A percentile compares a stretch with the other conserved stretches of the same genome.
Conservation (phyloP, 2,113 vertebrate species). For the Mesembrinibis cayennensis region DNA sequence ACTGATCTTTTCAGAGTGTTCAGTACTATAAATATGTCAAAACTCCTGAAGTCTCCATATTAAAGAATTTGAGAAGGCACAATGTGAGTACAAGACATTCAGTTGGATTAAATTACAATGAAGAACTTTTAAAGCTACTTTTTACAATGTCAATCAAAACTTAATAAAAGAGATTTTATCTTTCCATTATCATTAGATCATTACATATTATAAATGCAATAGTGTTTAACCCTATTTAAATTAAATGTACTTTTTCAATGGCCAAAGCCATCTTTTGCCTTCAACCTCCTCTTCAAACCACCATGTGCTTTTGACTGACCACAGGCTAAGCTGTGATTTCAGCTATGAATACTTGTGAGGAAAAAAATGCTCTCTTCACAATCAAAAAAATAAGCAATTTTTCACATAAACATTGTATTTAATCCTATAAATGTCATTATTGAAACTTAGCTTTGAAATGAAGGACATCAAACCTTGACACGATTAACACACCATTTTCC, state of each 20-base stretch:
- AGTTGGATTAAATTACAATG: not conserved
- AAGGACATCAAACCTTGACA: not conserved
- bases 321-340: not conserved
- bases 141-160: not conserved
- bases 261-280: not conserved
- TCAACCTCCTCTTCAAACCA: not conserved
- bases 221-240: not conserved
- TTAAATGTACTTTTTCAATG: not conserved
- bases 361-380: not conserved
- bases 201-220: not conserved
- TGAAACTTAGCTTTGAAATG: not conserved
- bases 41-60: not conserved
- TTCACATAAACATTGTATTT: not conserved
- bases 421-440: not conserved
- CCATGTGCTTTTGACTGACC: not conserved
- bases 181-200: not conserved
- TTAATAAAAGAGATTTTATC: not conserved
- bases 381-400: not conserved
- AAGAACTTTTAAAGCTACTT: not conserved
- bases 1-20: not conserved
- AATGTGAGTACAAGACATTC: not conserved
- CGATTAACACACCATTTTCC: not conserved
- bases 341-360: not conserved
- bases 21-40: not conserved
- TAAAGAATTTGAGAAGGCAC: not conserved